Conservation (phyloP, 2,113 vertebrate genomes). For the Protobothrops flavoviridis region DNA sequence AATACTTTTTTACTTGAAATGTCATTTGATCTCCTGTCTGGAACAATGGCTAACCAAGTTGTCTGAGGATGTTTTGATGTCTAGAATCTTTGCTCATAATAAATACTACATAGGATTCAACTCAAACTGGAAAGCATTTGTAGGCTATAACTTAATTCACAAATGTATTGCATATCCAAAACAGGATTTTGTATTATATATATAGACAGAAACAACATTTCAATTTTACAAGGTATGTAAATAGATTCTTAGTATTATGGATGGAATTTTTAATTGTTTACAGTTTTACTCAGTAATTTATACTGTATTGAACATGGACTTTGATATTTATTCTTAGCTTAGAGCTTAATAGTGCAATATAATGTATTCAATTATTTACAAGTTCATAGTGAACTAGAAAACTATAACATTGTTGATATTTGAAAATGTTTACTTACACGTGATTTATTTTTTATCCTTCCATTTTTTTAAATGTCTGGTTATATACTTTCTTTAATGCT, state of each 20-base stretch:
- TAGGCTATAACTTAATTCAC: not conserved
- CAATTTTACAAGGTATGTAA: not conserved
- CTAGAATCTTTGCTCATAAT: not conserved
- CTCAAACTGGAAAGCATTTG: not conserved
- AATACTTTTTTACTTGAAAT: not conserved
- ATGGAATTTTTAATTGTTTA: not conserved
- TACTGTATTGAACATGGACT: not conserved
- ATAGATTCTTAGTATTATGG: not conserved
- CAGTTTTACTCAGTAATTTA: not conserved
- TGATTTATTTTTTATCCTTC: not conserved
- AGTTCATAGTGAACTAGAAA: not conserved
- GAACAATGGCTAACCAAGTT: not conserved
- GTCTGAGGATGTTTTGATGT: not conserved
- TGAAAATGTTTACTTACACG: not conserved
- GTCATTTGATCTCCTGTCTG: not conserved
- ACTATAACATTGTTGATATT: not conserved
- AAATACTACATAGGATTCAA: not conserved
- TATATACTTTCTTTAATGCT: not conserved
- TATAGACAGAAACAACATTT: not conserved
- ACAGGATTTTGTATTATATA: not conserved
- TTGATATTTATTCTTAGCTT: not conserved
- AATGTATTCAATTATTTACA: not conserved
- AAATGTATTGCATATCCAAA: not conserved
- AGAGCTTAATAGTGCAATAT: not conserved
- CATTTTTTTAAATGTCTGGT: not conserved